Evolutionary conservation across 1,140 invertebrate genomes (phyloP).

Genomic region (Ganaspis sp.): DNA sequence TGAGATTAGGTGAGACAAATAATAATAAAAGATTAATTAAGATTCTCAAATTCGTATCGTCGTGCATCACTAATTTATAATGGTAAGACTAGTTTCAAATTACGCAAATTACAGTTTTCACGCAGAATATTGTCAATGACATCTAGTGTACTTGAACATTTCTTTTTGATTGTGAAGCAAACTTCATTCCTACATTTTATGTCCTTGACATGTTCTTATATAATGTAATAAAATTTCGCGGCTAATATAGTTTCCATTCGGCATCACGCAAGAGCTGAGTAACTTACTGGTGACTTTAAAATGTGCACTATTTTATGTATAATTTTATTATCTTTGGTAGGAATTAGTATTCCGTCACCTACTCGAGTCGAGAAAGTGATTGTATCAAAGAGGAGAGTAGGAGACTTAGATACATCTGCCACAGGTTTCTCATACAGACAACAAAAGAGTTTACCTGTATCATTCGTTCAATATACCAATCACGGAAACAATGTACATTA

Average conservation of each 20-base stretch:
- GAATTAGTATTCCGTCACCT: not conserved
- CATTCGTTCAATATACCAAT: conserved; percentile 69
- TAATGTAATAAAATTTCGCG: conserved; percentile 45
- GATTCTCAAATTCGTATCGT: no score
- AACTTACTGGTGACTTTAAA: no score
- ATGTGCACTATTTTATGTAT: conserved; percentile 27
- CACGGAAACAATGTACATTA: conserved; percentile 61
- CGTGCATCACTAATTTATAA: no score
- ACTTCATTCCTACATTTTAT: conserved; percentile 53
- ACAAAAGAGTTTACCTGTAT: conserved; percentile 62
- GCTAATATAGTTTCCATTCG: conserved; percentile 41
- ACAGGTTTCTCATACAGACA: conserved; percentile 68
- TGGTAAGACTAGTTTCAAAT: no score
- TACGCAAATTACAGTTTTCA: conserved; percentile 15
- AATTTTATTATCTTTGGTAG: not conserved
- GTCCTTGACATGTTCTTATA: conserved; percentile 56
- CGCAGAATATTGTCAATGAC: conserved; percentile 60
- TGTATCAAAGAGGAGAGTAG: conserved; percentile 64
- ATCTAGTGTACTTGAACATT: conserved; percentile 58
- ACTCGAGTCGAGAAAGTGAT: conserved; percentile 56
- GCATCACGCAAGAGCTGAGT: conserved; percentile 22
- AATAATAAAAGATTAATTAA: no score
- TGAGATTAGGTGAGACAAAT: no score
- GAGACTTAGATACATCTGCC: conserved; percentile 67
- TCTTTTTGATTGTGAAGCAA: conserved; percentile 57